Conservation (phyloP, 2,113 vertebrate species). For the human (Homo sapiens) region GRCh38 chr18:57528001-57528500, state of each 20-base stretch:
- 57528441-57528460: background rate
- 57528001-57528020: background rate
- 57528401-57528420: background rate
- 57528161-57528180: background rate
- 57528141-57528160: slow-evolving; percentile 60
- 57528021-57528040: background rate
- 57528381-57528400: background rate
- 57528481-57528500: background rate
- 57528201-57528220: slow-evolving; percentile 39
- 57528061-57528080: background rate
- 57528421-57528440: background rate
- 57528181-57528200: background rate
- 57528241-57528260: background rate
- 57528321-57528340: background rate
- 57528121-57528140: slow-evolving; percentile 46
- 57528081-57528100: slow-evolving; percentile 60
- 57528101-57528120: slow-evolving; percentile 40
- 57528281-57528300: background rate
- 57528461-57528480: background rate
- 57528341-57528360: background rate
- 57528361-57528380: background rate
- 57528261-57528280: background rate
- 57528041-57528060: background rate
- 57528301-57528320: background rate
- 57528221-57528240: slow-evolving; percentile 24